These are phyloP conservation scores for Lampris megalopsis DNA, from an alignment of 2,113 vertebrate genomes.

Conservation along the genomic window DNA sequence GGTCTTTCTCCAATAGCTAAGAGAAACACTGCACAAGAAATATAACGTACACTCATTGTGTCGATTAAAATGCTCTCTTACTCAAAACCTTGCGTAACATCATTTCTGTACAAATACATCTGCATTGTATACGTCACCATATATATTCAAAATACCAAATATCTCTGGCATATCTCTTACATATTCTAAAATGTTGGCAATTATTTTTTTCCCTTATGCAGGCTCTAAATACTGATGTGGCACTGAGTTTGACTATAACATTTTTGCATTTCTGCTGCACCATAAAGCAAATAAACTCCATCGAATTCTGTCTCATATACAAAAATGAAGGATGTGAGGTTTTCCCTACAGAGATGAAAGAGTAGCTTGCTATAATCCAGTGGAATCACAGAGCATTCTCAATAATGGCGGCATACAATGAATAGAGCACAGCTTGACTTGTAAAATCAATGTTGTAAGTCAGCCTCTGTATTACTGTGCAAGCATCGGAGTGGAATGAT, in stretches of 20 bases:
- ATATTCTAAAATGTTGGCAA: slow-evolving; percentile 34
- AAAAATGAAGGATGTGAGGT: not conserved
- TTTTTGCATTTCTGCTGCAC: slow-evolving; percentile 19
- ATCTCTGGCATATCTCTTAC: slow-evolving; percentile 29
- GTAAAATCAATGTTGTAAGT: not conserved
- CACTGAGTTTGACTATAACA: slow-evolving; percentile 20
- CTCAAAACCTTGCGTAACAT: slow-evolving; percentile 32
- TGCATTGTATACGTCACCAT: slow-evolving; percentile 62
- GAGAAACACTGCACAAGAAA: slow-evolving; percentile 40
- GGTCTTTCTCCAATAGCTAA: slow-evolving; percentile 32
- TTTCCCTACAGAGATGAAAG: slow-evolving; percentile 7
- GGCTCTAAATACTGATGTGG: slow-evolving; percentile 28
- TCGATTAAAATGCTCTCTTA: slow-evolving; percentile 47
- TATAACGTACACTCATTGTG: slow-evolving; percentile 47
- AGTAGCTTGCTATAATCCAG: not conserved
- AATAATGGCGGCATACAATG: not conserved
- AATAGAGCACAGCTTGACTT: not conserved
- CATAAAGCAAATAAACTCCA: not conserved
- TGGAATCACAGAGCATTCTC: not conserved
- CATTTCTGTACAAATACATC: slow-evolving; percentile 64
- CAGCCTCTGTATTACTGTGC: not conserved
- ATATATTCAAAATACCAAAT: slow-evolving; percentile 64
- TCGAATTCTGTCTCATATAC: slow-evolving; percentile 10
- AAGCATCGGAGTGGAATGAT: not conserved
- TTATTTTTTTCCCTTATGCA: slow-evolving; percentile 30